Evolutionary conservation across 2,797 vertebrate species (phyloP).

Genomic region (Tolypeutes matacus): DNA sequence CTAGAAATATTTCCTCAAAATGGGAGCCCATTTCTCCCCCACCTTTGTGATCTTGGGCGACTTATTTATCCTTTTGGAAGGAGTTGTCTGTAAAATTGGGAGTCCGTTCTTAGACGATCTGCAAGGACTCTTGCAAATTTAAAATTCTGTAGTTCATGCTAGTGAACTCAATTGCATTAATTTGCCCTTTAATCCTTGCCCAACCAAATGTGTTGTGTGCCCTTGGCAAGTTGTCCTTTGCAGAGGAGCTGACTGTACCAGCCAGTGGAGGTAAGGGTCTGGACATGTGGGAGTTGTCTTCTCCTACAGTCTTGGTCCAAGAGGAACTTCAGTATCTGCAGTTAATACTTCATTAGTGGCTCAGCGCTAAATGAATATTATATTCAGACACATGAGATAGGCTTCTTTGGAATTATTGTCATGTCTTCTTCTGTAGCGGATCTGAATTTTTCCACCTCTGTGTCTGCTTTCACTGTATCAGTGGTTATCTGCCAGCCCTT

Average conservation of each 20-base stretch:
- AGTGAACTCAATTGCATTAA: slow-evolving; percentile 49
- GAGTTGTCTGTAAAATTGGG: not conserved
- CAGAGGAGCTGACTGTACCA: not conserved
- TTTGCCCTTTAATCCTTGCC: not conserved
- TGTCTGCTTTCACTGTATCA: not conserved
- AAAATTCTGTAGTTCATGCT: not conserved
- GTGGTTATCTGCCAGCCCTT: not conserved
- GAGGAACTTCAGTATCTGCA: not conserved
- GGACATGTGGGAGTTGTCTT: not conserved
- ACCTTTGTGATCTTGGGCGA: not conserved
- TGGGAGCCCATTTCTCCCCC: not conserved
- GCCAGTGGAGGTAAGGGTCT: not conserved
- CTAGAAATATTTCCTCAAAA: not conserved
- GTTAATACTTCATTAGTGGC: not conserved
- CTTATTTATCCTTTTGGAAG: not conserved
- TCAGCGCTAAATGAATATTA: not conserved
- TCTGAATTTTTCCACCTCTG: not conserved
- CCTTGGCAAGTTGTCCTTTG: not conserved
- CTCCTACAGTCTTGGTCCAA: not conserved
- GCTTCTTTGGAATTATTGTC: not conserved
- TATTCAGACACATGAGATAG: not conserved
- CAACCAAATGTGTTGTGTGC: not conserved
- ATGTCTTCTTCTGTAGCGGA: not conserved
- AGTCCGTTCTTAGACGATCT: not conserved
- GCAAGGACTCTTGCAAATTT: not conserved